Base-by-base conservation (phyloP, 2,797 vertebrate genomes). In the Labeo calbasu region DNA sequence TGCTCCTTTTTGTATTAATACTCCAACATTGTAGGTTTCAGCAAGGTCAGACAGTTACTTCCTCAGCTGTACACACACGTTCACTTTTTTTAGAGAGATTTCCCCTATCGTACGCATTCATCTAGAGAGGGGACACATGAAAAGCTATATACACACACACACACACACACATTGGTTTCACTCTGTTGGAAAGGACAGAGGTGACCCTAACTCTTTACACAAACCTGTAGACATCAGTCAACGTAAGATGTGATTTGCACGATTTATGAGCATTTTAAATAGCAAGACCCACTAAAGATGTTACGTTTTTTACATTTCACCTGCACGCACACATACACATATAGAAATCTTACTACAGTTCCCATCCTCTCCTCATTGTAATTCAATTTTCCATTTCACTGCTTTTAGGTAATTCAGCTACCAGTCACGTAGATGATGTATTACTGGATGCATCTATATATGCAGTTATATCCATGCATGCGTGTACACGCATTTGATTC, bases 381-480 rank as follows among this genome's bases (percentile, higher is more conserved):
- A 88, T 89, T 85, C 43, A 88, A 78, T 89, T 89, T 89, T 87
- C 82, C 87, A 88, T 82, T 85, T 88, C 79, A 75, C 76, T 83
- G 81, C 76, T 86, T 81, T 86, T 65, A 84, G 79, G 68, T 89
- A 85, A 90, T 88, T 79, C 46, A 84, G 86, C 69, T 53, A 43
- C 79, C 19, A 57, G 28, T 83, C 82, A 77, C 73, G 84, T 88
- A 87, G 85, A 81, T 83, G 48, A 53, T 61, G 25, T 78, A 36
- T 50, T 53, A 61, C 86, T 78, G 70, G 84, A 84, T 82, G 65
- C 28, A 23, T 59, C 17, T 73, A 19, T 19, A 53, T 66, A 32
- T 23, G 66, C 23, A 51, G 70, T 65, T 75, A 51, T 23, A 53
- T 65, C 46, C 59, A 40, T 53, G 14, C 14, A 66, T 55, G 69